Evolutionary conservation across 2,888 invertebrate species (phyloP), one percentile per base, ranked within the genome.

Genomic region (Caradrina clavipalpis): DNA sequence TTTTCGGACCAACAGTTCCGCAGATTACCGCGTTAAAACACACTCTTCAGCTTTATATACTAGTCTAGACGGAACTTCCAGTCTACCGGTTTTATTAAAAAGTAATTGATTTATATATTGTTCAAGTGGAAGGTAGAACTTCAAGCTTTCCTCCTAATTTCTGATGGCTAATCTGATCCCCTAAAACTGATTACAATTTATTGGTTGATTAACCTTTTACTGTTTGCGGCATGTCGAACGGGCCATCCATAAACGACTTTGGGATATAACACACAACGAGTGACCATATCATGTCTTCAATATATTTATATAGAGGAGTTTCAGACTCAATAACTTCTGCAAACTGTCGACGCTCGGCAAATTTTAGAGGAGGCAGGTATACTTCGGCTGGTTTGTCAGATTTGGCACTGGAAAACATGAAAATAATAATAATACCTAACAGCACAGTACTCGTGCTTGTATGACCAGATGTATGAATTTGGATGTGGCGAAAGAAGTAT

Each of bases 271-370:
- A 45, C 15, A 81, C 78, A 17, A 95, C 82, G 4, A 70, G 56
- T 35, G 77, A 81, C 94, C 94, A 94, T 84, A 95, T 87, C n/a
- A 92, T 63, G 1, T 87, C 77, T 50, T 63, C 4, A 1, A 94
- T 69, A 63, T 86, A 90, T 45, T 73, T 73, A 22, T 8, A 6
- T 7, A 80, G 1, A 53, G 60, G 26, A 22, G 13, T 69, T 17
- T 88, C 86, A 8, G 68, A 64, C 10, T 90, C 90, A 8, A 86
- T 19, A 15, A 94, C 89, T 26, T 88, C 72, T 0, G 88, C 94
- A 73, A 95, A 95, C 81, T 94, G 94, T 26, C 94, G 87, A 13
- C 85, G 88, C 51, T 92, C 88, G 1, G 91, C 89, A 74, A 95
- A 95, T 66, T 75, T 73, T 62, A 94, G 68, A 4, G 86, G 87